A percentile compares a stretch with the other conserved stretches of the same genome.
Conservation (phyloP, 2,888 invertebrate species). For the Hoplodrina ambigua region DNA sequence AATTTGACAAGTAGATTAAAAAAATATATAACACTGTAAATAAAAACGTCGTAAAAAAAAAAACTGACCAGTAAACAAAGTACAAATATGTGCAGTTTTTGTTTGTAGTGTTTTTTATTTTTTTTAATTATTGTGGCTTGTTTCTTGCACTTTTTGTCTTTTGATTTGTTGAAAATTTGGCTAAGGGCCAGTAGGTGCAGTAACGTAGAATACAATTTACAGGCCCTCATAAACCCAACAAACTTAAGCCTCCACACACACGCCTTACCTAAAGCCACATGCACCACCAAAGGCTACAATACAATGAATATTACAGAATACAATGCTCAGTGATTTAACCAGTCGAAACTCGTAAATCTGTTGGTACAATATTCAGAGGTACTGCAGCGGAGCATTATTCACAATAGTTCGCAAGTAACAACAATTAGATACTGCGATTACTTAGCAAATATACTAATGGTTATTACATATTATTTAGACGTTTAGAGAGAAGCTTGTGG, state of each 20-base stretch:
- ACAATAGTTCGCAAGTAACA: slow-evolving; percentile 47
- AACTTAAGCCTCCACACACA: neutral
- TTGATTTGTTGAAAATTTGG: too few relatives aligned
- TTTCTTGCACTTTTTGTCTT: too few relatives aligned
- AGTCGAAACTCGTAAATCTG: slow-evolving; percentile 46
- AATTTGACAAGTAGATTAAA: too few relatives aligned
- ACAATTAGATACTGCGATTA: slow-evolving; percentile 54
- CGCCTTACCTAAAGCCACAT: slow-evolving; percentile 3
- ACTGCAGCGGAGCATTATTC: slow-evolving; percentile 40
- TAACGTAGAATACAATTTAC: neutral
- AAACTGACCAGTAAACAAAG: too few relatives aligned
- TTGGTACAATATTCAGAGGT: slow-evolving; percentile 56
- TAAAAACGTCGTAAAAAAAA: too few relatives aligned
- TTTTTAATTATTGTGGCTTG: too few relatives aligned
- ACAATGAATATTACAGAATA: slow-evolving; percentile 42
- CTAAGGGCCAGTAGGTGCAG: neutral
- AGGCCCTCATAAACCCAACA: neutral
- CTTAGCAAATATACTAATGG: slow-evolving; percentile 7
- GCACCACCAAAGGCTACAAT: slow-evolving; percentile 8
- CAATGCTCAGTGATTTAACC: slow-evolving; percentile 39
- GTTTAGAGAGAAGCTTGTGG: neutral
- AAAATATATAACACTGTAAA: too few relatives aligned
- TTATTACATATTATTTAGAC: slow-evolving; percentile 23
- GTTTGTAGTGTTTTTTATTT: too few relatives aligned
- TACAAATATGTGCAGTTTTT: too few relatives aligned